Evolutionary conservation across 1,140 invertebrate genomes (phyloP).

Genomic region (Drosophila sucinea): DNA sequence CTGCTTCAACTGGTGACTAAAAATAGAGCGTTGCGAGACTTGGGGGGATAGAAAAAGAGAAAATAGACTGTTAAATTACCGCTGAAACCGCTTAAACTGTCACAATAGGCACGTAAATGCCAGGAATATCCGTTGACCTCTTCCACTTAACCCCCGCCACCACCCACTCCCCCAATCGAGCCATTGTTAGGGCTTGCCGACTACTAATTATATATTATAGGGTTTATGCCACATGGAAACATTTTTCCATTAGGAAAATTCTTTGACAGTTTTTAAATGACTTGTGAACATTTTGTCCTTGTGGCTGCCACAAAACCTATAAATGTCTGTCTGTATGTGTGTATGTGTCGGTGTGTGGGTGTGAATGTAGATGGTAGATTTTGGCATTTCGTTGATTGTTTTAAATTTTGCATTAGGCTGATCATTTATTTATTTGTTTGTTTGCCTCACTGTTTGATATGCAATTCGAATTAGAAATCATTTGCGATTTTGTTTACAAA

Average conservation of each 20-base stretch:
- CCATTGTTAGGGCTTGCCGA: background rate
- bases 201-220: conserved; percentile 5
- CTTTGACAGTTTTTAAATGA: background rate
- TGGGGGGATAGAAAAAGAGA: background rate
- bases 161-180: too few relatives aligned
- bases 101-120: conserved; percentile 9
- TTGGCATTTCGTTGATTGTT: conserved; percentile 43
- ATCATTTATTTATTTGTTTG: conserved; percentile 36
- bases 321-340: background rate
- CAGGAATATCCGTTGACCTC: background rate
- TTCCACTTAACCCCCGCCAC: background rate
- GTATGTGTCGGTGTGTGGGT: background rate
- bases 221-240: background rate
- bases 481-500: conserved; percentile 13
- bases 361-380: conserved; percentile 25
- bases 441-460: conserved; percentile 30
- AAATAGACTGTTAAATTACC: conserved; percentile 23
- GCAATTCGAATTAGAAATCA: conserved; percentile 53
- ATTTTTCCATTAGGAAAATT: conserved; percentile 9
- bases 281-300: conserved; percentile 7
- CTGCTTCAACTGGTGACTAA: conserved; percentile 15
- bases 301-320: background rate
- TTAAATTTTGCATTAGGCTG: conserved; percentile 49
- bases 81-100: conserved; percentile 3
- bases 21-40: conserved; percentile 22